Evolutionary conservation across 2,113 vertebrate species (phyloP).

Genomic region (Hippocampus abdominalis): DNA sequence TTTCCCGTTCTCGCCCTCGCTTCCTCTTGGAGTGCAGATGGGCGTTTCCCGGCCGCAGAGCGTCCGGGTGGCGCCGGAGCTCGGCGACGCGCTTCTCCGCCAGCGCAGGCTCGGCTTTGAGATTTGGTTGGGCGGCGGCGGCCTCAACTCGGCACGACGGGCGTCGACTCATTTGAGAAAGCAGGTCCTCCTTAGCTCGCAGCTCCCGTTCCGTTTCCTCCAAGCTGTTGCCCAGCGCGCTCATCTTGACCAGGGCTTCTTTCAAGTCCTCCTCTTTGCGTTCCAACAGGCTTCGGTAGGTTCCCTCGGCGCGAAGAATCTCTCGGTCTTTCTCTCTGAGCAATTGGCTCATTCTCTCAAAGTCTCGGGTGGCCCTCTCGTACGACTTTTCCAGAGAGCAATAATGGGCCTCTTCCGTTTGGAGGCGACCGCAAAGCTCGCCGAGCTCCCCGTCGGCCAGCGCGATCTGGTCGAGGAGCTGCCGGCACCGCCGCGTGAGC

Average conservation of each 20-base stretch:
- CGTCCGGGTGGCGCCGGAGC: slow-evolving; percentile 69
- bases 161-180: slow-evolving; percentile 70
- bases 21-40: slow-evolving; percentile 63
- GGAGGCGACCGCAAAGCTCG: slow-evolving; percentile 78
- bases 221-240: slow-evolving; percentile 80
- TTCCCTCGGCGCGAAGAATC: slow-evolving; percentile 79
- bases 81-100: slow-evolving; percentile 73
- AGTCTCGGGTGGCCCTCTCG: slow-evolving; percentile 78
- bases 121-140: slow-evolving; percentile 68
- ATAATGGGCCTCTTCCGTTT: slow-evolving; percentile 81
- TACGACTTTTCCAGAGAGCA: slow-evolving; percentile 80
- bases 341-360: slow-evolving; percentile 78
- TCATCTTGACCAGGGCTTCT: slow-evolving; percentile 86
- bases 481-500: slow-evolving; percentile 83
- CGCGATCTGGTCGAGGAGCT: slow-evolving; percentile 82
- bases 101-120: slow-evolving; percentile 63
- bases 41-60: slow-evolving; percentile 67
- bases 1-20: slow-evolving; percentile 55
- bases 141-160: slow-evolving; percentile 48
- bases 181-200: slow-evolving; percentile 79
- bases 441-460: slow-evolving; percentile 80
- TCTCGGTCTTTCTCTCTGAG: slow-evolving; percentile 87
- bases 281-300: slow-evolving; percentile 79
- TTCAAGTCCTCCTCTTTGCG: slow-evolving; percentile 85
- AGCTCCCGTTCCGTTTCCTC: slow-evolving; percentile 84